phyloP scores from a whole-genome alignment of 2,797 vertebrate species.

The Galago senegalensis region DNA sequence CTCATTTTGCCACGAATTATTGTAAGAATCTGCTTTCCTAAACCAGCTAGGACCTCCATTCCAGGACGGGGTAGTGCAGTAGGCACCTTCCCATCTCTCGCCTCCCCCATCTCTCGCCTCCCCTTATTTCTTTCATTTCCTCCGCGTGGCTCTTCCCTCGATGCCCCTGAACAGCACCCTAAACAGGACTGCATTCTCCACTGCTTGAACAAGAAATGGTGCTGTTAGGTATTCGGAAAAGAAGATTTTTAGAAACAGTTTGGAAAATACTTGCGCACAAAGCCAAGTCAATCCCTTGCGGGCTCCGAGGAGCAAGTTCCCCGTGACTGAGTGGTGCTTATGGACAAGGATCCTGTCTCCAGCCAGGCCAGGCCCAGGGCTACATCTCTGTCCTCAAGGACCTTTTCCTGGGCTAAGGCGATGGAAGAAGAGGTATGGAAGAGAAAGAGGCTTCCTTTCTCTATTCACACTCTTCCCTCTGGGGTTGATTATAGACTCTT shows the following conservation, averaged over 20 bases:
- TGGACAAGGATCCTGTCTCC: not conserved
- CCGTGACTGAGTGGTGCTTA: not conserved
- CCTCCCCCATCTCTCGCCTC: not conserved
- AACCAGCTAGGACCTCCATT: not conserved
- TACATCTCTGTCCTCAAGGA: not conserved
- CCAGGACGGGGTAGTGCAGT: rapidly evolving
- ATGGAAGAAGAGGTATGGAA: not conserved
- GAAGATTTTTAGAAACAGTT: not conserved
- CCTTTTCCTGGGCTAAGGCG: not conserved
- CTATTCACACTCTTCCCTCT: not conserved
- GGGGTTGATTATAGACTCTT: not conserved
- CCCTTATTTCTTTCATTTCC: not conserved
- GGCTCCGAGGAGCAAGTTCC: not conserved
- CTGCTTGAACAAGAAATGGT: not conserved
- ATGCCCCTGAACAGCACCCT: not conserved
- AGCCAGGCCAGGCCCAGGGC: not conserved
- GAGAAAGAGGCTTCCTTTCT: not conserved
- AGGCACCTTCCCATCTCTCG: not conserved
- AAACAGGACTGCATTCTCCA: not conserved
- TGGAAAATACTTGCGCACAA: not conserved
- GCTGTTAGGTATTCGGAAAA: not conserved
- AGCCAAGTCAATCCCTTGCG: not conserved
- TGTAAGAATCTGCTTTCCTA: not conserved
- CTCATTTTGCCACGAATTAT: not conserved
- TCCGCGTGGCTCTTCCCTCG: not conserved